Conservation (phyloP, 1,140 invertebrate species). For the Cydia strobilella region DNA sequence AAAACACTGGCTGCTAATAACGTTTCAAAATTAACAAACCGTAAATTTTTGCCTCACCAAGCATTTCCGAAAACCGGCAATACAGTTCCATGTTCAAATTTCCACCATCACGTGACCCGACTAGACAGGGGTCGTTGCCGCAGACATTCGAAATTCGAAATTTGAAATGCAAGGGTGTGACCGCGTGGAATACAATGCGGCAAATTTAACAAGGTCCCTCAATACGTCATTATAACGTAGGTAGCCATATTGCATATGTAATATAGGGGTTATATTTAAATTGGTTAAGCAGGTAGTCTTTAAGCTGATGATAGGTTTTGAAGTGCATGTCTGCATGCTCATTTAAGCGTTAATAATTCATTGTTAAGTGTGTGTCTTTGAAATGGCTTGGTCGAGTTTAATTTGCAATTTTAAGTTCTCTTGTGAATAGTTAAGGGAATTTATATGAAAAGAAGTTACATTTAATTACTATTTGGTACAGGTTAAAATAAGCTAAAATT, state of each 20-base stretch:
- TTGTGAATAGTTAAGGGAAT: neutral
- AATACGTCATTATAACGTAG: conserved; percentile 30
- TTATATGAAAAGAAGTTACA: neutral
- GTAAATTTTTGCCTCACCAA: conserved; percentile 26
- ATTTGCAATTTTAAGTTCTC: conserved; percentile 21
- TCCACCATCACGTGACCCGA: conserved; percentile 38
- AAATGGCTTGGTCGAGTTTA: neutral
- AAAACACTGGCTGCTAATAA: neutral
- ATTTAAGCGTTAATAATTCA: conserved; percentile 45
- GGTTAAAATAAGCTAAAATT: neutral
- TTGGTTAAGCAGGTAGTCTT: conserved; percentile 33
- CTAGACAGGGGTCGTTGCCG: conserved; percentile 47
- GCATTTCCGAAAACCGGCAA: conserved; percentile 35
- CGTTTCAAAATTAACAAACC: conserved; percentile 8
- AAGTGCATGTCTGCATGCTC: conserved; percentile 39
- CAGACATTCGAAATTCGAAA: conserved; percentile 51
- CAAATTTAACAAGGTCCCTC: conserved; percentile 37
- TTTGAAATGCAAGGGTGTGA: conserved; percentile 58
- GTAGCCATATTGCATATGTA: conserved; percentile 31
- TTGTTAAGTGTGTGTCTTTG: conserved; percentile 33
- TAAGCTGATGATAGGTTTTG: conserved; percentile 37
- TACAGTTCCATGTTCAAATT: conserved; percentile 34
- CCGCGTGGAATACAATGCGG: conserved; percentile 47
- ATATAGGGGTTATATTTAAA: conserved; percentile 34
- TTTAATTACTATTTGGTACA: neutral